Conservation (phyloP, 2,888 invertebrate species). For the Onthophagus sagittarius region DNA sequence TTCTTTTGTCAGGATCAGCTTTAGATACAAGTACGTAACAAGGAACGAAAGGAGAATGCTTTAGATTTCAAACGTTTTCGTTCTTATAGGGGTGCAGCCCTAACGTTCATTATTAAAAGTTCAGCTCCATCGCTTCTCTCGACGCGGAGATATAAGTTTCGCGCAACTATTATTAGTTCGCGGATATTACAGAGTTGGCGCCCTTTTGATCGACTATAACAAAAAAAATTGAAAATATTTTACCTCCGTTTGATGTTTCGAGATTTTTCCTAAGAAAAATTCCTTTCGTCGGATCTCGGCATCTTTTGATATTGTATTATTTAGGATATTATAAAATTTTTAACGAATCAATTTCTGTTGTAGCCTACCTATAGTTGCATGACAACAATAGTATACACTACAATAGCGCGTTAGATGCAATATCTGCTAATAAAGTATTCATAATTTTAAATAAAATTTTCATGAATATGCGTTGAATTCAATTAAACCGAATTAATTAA, state of each 20-base stretch:
- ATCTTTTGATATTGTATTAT: no score
- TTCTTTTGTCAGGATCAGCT: background rate
- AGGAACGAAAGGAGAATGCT: background rate
- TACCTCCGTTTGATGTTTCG: background rate
- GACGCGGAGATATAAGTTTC: slow-evolving; percentile 11
- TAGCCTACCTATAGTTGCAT: no score
- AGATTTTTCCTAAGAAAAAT: background rate
- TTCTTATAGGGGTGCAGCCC: background rate
- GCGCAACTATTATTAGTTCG: slow-evolving; percentile 15
- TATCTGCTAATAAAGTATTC: no score
- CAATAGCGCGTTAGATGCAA: no score
- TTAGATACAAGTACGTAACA: background rate
- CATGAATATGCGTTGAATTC: no score
- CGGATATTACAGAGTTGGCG: slow-evolving; percentile 13
- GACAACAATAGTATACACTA: no score
- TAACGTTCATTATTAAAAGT: slow-evolving; percentile 13
- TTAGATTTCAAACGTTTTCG: background rate
- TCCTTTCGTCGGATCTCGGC: background rate
- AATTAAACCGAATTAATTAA: background rate
- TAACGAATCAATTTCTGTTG: no score
- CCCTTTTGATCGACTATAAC: slow-evolving; percentile 3
- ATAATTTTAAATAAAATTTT: no score
- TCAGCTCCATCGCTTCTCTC: background rate
- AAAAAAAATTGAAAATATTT: background rate
- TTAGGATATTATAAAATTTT: no score